Conservation (phyloP, 1,140 invertebrate genomes). For the Nebria ingens region DNA sequence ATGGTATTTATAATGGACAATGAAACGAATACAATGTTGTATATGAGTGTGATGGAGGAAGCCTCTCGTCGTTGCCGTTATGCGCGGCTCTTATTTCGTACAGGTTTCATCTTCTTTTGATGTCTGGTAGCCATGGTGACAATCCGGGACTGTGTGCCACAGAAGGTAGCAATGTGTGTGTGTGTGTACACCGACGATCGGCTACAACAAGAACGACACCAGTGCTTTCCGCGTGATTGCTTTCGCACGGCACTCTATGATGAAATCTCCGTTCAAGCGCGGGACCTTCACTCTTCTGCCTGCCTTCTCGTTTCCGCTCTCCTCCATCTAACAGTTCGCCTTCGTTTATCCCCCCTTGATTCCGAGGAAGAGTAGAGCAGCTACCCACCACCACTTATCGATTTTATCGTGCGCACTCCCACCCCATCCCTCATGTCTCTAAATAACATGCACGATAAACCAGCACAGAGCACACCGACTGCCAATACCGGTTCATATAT, state of each 20-base stretch:
- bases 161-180: not conserved
- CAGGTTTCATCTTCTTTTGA: constrained; percentile 8
- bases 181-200: not conserved
- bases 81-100: not conserved
- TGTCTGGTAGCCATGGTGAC: constrained; percentile 5
- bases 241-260: constrained; percentile 1
- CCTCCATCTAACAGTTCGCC: not conserved
- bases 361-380: not conserved
- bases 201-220: constrained; percentile 5
- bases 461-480: not conserved
- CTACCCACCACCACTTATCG: not conserved
- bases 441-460: constrained; percentile 9
- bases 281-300: not conserved
- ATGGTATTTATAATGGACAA: not conserved
- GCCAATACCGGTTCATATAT: constrained; percentile 9
- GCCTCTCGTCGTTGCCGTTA: not conserved
- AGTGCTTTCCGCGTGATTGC: constrained; percentile 6
- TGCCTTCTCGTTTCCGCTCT: not conserved
- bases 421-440: not conserved
- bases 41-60: not conserved
- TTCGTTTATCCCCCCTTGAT: not conserved
- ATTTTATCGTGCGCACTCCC: not conserved
- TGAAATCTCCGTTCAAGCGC: constrained; percentile 6
- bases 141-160: not conserved
- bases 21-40: constrained; percentile 7